These are phyloP conservation scores for Platerodrilus igneus DNA, from an alignment of 2,888 invertebrate genomes.

Conservation along the genomic window DNA sequence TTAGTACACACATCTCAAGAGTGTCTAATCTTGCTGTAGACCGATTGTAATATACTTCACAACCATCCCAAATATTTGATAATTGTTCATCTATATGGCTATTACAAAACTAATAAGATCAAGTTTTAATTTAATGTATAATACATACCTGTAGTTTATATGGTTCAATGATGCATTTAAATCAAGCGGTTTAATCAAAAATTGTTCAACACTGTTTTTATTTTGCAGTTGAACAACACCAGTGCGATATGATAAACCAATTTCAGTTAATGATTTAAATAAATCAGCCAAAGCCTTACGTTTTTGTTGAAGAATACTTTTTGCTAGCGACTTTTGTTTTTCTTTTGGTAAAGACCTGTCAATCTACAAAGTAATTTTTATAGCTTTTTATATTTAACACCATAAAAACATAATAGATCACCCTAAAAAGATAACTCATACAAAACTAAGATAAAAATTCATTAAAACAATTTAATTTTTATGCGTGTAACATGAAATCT, in stretches of 20 bases:
- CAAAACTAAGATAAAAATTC: too few relatives aligned
- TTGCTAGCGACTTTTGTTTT: conserved; percentile 74
- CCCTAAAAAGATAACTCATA: too few relatives aligned
- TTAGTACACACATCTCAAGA: conserved; percentile 57
- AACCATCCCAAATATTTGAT: conserved; percentile 64
- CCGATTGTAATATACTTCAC: conserved; percentile 70
- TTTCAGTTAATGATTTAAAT: conserved; percentile 69
- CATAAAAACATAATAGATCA: too few relatives aligned
- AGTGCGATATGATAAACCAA: conserved; percentile 77
- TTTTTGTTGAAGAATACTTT: conserved; percentile 79
- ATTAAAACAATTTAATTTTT: too few relatives aligned
- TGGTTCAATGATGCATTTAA: conserved; percentile 53
- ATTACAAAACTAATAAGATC: conserved; percentile 20
- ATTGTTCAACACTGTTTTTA: conserved; percentile 51
- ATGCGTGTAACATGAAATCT: too few relatives aligned
- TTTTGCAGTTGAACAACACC: conserved; percentile 63
- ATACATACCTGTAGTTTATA: conserved; percentile 46
- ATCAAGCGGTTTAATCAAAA: conserved; percentile 67
- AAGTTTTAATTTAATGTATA: background rate
- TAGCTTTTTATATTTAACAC: too few relatives aligned
- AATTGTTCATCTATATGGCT: conserved; percentile 50
- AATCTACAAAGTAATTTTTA: conserved; percentile 45
- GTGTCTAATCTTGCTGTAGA: conserved; percentile 65
- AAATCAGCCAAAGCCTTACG: conserved; percentile 80
- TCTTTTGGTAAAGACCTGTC: conserved; percentile 57